A percentile compares a stretch with the other conserved stretches of the same genome.
These are phyloP conservation scores for Bambusicola thoracicus DNA, from an alignment of 2,113 vertebrate species.

Conservation along the genomic window DNA sequence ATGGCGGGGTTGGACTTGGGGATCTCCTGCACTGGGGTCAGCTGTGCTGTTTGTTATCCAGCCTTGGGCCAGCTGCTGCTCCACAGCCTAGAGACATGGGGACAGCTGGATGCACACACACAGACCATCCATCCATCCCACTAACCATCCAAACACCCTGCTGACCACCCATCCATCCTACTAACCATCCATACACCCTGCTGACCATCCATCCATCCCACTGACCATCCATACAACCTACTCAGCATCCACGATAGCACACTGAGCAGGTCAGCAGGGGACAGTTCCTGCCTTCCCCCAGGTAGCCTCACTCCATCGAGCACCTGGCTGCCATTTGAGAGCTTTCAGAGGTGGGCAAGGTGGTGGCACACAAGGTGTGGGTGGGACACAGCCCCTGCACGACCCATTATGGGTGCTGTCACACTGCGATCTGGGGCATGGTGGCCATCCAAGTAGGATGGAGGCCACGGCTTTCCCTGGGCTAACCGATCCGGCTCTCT, in stretches of 20 bases:
- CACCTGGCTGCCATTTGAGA: background rate
- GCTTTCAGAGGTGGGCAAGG: background rate
- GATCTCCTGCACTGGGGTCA: background rate
- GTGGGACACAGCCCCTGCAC: background rate
- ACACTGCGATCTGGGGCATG: background rate
- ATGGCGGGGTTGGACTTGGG: background rate
- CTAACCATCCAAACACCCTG: no score
- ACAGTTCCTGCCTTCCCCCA: background rate
- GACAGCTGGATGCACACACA: fast-evolving
- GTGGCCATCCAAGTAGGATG: no score
- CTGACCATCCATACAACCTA: background rate
- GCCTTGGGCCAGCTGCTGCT: background rate
- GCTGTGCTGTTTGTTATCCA: background rate
- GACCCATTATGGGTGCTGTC: fast-evolving
- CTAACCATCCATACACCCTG: no score
- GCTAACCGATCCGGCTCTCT: background rate
- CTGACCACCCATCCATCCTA: no score
- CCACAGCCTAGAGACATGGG: background rate
- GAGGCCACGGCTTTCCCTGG: background rate
- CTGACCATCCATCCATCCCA: no score
- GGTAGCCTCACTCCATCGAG: background rate
- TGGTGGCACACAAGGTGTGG: background rate
- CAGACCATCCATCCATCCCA: no score
- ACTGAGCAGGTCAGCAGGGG: background rate
- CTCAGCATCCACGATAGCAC: background rate